Evolutionary conservation across 2,113 vertebrate species (phyloP), one percentile per base, ranked within the genome.

Genomic region (Morone saxatilis): DNA sequence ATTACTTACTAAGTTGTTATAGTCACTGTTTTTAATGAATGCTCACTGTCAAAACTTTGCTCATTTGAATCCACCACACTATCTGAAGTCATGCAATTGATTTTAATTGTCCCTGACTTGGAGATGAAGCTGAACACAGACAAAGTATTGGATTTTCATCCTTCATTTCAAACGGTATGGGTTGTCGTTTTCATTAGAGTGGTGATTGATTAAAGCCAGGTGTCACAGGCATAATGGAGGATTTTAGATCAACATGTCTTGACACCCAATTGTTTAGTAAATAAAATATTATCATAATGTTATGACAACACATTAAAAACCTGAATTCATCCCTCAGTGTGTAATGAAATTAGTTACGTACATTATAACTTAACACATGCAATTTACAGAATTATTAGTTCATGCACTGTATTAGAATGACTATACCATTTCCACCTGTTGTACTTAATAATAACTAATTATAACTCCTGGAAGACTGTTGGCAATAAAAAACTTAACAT

Each of bases 71-170:
- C 60, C 17, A 43, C 36, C 53, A 25, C 50, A 31, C 54, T 74
- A 36, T 87, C 74, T 83, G 47, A 81, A 88, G 79, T 78, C 60
- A 82, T 60, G 54, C 14, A 41, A 86, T 82, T 89, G 75, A 90
- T 89, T 91, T 86, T 73, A 91, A 89, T 90, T 86, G 82, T 89
- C 61, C 59, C 73, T 38, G 56, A 86, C 78, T 83, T 79, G 7
- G 63, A 79, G 70, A 88, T 76, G 77, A 90, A 81, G 69, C 82
- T 14, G 84, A 88, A 84, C 69, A 76, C 57, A 62, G 51, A 61
- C 4, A 76, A 71, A 76, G 22, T 62, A 72, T 80, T 69, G 73
- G 53, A 57, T 89, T 87, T 80, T 81, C 70, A 81, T 78, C 57
- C n/a, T 76, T 85, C 62, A 75, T 63, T 78, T 75, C 53, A 65